A percentile compares a stretch with the other conserved stretches of the same genome.
Evolutionary conservation across 1,140 invertebrate species (phyloP).

Genomic region (Dendrolimus punctatus): DNA sequence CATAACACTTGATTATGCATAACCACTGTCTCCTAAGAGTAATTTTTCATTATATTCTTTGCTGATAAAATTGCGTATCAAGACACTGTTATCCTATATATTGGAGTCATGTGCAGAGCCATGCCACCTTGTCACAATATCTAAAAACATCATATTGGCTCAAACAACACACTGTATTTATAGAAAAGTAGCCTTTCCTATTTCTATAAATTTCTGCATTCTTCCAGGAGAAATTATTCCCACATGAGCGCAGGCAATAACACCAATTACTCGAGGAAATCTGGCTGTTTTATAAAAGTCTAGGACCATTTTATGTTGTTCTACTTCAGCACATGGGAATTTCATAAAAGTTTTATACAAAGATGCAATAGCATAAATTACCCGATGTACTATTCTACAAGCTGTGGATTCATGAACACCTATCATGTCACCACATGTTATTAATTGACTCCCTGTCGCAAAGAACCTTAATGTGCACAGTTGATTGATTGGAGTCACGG

Average conservation of each 20-base stretch:
- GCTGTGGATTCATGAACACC: conserved; percentile 17
- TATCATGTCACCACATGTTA: conserved; percentile 16
- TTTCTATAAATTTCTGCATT: conserved; percentile 16
- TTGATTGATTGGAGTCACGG: conserved; percentile 7
- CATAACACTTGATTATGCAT: no score
- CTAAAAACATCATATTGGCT: no score
- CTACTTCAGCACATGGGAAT: conserved; percentile 2
- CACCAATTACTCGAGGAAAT: conserved; percentile 23
- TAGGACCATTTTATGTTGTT: conserved; percentile 7
- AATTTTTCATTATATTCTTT: no score
- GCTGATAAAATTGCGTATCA: no score
- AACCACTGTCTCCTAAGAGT: no score
- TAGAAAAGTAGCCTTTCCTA: conserved; percentile 16
- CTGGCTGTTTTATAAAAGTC: conserved; percentile 25
- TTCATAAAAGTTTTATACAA: conserved; percentile 10
- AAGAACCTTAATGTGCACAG: no score
- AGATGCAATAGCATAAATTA: conserved; percentile 16
- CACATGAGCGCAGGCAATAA: conserved; percentile 18
- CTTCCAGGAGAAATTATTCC: conserved; percentile 14
- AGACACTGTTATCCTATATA: no score
- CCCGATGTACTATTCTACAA: conserved; percentile 13
- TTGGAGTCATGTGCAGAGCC: no score
- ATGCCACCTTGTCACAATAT: no score
- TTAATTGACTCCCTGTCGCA: conserved; percentile 17
- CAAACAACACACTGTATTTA: no score